Evolutionary conservation across 2,888 invertebrate genomes (phyloP), one percentile per base, ranked within the genome.

Genomic region (Ectemnius cavifrons): DNA sequence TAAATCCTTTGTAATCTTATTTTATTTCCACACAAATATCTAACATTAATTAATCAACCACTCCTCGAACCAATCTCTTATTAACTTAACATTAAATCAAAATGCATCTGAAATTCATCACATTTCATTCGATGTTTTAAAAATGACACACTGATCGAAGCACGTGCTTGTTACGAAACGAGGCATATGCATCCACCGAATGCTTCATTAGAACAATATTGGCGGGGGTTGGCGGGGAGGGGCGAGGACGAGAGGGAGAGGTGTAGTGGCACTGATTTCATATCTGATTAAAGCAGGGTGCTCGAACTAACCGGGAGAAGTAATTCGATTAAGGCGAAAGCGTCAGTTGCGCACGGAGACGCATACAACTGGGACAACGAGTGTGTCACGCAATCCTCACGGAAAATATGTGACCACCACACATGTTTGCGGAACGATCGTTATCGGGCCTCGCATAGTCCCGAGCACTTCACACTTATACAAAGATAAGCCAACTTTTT

Each of bases 291-390:
- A 45, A 49, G 27, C n/a, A 23, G 52, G 27, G 49, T 16, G 49
- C 8, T 14, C 49, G n/a, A 63, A 23, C 58, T 20, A 60, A 64
- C 61, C 13, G 23, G 52, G 49, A 64, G 58, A 65, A 37, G 37
- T 68, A 71, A 77, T 67, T 63, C 59, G n/a, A 60, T 62, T 65
- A 46, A 45, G 52, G 63, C 14, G 58, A 37, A 37, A 37, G 37
- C 37, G 37, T 56, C 63, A 52, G 65, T 58, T 57, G 65, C 57
- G 65, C 62, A 70, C 56, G 60, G 57, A 46, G 47, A 16, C 37
- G 52, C 45, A 61, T 62, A 58, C 27, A 37, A 58, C 18, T 45
- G 20, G 52, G 37, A 60, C 59, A 61, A 67, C 59, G 63, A 23
- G 61, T 27, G 49, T 58, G 49, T 60, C 62, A 63, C 28, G 18